phyloP scores from a whole-genome alignment of 2,113 vertebrate species.

The Hylia prasina region DNA sequence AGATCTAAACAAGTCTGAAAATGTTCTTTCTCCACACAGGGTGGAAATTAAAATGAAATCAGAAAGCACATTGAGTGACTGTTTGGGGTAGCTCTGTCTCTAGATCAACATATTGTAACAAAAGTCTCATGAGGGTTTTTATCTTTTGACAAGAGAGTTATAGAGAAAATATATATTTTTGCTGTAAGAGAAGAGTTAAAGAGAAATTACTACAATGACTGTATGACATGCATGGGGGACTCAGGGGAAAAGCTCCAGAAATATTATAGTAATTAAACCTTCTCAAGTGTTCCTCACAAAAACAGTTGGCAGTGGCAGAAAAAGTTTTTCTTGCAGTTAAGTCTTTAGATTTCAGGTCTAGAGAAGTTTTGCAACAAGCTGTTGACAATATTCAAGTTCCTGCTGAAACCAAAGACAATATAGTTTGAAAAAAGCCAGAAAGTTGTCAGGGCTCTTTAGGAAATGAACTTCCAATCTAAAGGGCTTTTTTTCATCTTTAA shows the following conservation, averaged over 20 bases:
- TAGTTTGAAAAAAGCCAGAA: neutral
- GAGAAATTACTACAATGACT: neutral
- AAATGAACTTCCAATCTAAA: neutral
- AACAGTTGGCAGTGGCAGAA: neutral
- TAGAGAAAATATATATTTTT: no score
- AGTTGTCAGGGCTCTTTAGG: neutral
- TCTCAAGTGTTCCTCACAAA: neutral
- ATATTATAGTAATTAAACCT: neutral
- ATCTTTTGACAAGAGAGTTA: neutral
- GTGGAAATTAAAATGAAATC: neutral
- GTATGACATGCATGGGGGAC: neutral
- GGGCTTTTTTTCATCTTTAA: neutral
- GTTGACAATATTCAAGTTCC: slow-evolving; percentile 24
- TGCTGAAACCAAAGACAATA: neutral
- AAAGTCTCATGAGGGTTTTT: neutral
- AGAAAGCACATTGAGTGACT: neutral
- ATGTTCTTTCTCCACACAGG: neutral
- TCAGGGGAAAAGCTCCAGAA: neutral
- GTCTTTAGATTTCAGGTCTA: neutral
- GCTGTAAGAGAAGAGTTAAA: no score
- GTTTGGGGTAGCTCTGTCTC: neutral
- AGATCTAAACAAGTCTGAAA: neutral
- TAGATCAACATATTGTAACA: neutral
- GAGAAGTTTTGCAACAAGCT: slow-evolving; percentile 37
- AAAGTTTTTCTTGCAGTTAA: neutral